Evolutionary conservation across 2,888 invertebrate species (phyloP).

Genomic region (Cerastis leucographa): DNA sequence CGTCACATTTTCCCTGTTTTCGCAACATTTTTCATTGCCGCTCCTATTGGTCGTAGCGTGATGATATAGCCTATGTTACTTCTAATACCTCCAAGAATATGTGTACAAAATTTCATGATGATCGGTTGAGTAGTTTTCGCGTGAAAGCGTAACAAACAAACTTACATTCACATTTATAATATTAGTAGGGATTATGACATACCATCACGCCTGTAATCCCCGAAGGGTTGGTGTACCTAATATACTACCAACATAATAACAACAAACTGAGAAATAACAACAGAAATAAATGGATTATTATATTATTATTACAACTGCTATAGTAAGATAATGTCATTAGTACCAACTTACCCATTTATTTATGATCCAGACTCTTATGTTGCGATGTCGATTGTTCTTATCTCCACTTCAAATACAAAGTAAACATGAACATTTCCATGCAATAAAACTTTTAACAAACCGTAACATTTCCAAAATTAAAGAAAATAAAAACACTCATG

Average conservation of each 20-base stretch:
- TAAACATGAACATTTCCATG: conserved; percentile 17
- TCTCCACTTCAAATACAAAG: neutral
- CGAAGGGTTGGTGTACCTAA: neutral
- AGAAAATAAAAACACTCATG: conserved; percentile 30
- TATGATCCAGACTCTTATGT: neutral
- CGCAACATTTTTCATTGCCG: no score
- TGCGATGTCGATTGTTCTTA: neutral
- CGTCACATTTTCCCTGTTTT: no score
- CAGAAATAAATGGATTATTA: no score
- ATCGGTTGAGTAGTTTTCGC: no score
- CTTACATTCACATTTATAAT: no score
- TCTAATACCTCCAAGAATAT: no score
- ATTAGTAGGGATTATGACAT: no score
- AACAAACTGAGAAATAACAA: no score
- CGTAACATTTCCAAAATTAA: conserved; percentile 28
- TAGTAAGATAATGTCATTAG: neutral
- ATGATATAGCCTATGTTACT: no score
- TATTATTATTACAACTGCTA: neutral
- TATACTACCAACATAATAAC: neutral
- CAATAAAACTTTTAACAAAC: conserved; percentile 34
- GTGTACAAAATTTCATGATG: no score
- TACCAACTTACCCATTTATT: neutral
- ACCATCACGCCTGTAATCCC: neutral
- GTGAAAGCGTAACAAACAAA: no score
- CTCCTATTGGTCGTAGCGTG: no score